These are phyloP conservation scores for Lathronympha strigana DNA, from an alignment of 2,888 invertebrate species.

Conservation along the genomic window DNA sequence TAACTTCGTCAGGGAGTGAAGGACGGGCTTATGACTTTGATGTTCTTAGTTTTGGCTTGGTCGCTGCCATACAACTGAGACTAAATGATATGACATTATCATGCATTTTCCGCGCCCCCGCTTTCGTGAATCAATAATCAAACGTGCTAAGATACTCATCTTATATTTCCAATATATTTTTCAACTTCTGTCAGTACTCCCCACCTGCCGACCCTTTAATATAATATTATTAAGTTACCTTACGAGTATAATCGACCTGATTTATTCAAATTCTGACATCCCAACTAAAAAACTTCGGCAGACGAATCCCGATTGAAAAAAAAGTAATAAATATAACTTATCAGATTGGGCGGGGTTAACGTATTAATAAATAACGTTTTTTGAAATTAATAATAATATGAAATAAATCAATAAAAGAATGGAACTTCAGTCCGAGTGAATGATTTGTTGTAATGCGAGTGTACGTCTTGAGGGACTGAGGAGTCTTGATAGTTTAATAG, in stretches of 20 bases:
- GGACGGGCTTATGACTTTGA: no score
- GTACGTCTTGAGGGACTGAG: slow-evolving; percentile 57
- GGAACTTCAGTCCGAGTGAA: slow-evolving; percentile 78
- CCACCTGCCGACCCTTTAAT: slow-evolving; percentile 13
- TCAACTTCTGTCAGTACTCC: neutral
- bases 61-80: no score
- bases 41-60: no score
- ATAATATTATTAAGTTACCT: slow-evolving; percentile 33
- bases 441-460: slow-evolving; percentile 82
- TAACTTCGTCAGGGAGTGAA: no score
- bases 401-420: slow-evolving; percentile 83
- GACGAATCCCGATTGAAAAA: slow-evolving; percentile 58
- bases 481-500: slow-evolving; percentile 62
- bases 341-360: slow-evolving; percentile 76
- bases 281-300: slow-evolving; percentile 48
- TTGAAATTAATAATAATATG: slow-evolving; percentile 81
- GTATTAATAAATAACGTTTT: slow-evolving; percentile 73
- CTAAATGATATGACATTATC: no score
- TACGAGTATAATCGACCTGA: slow-evolving; percentile 46
- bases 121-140: no score
- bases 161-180: neutral
- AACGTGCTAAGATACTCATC: no score
- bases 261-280: slow-evolving; percentile 49
- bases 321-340: slow-evolving; percentile 71
- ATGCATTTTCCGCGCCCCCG: no score